Percentiles rank a stretch among this genome's conserved stretches.
phyloP scores from a whole-genome alignment of 2,797 vertebrate genomes.

The Falco biarmicus region DNA sequence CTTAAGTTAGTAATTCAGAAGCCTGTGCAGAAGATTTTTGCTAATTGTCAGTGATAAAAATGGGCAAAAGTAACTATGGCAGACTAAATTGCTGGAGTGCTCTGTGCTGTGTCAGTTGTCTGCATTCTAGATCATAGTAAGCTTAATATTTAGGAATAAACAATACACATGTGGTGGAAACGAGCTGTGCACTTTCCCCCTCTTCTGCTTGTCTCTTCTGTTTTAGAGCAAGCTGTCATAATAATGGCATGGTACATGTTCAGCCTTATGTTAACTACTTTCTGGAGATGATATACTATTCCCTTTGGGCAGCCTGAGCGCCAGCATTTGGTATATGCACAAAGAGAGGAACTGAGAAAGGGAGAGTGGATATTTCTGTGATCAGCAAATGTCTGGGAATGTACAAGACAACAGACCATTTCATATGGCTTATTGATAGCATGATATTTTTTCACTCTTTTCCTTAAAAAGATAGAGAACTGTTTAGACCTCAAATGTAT shows the following conservation, averaged over 20 bases:
- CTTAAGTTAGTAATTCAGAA: background rate
- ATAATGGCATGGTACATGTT: constrained; percentile 70
- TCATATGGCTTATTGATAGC: background rate
- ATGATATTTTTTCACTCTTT: background rate
- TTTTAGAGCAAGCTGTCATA: constrained; percentile 75
- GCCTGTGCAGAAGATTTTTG: background rate
- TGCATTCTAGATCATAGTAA: background rate
- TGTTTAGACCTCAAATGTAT: background rate
- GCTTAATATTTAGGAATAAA: background rate
- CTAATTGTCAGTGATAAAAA: background rate
- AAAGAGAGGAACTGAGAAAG: constrained; percentile 37
- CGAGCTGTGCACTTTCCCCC: background rate
- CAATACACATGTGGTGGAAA: background rate
- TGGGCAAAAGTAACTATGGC: background rate
- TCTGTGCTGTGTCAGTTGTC: background rate
- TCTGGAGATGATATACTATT: constrained; percentile 72
- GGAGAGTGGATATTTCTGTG: constrained; percentile 26
- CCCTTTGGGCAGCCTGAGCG: constrained; percentile 55
- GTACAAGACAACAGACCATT: background rate
- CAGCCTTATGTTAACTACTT: constrained; percentile 78
- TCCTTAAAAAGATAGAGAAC: background rate
- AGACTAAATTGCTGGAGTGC: background rate
- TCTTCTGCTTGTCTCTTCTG: constrained; percentile 57
- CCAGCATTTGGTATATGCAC: constrained; percentile 64
- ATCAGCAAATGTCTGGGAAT: background rate